Evolutionary conservation across 2,888 invertebrate species (phyloP).

Genomic region (Lobophora halterata): DNA sequence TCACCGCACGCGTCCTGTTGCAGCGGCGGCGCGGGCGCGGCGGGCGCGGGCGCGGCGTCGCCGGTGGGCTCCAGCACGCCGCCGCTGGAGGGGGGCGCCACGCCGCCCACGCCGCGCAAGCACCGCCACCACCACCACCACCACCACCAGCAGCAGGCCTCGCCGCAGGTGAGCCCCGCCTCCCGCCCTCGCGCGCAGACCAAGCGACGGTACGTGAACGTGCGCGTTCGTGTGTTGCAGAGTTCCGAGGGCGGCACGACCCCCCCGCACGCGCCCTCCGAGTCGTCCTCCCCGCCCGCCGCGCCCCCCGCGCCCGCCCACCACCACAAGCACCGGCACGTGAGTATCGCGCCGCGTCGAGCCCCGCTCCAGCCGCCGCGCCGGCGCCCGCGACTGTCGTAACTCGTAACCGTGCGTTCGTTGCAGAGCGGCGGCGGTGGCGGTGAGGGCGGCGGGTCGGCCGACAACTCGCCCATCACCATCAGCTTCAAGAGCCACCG

Average conservation of each 20-base stretch:
- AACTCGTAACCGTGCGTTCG: constrained; percentile 10
- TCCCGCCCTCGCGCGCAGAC: too few relatives aligned
- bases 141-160: constrained; percentile 20
- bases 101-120: constrained; percentile 22
- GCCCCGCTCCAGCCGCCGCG: too few relatives aligned
- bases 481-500: constrained; percentile 60
- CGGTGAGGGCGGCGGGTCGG: constrained; percentile 35
- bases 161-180: constrained; percentile 1
- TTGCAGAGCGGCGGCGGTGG: constrained; percentile 7
- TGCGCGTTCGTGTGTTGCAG: constrained; percentile 9
- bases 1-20: neutral
- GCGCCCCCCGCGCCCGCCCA: constrained; percentile 17
- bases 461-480: constrained; percentile 58
- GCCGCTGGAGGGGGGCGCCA: constrained; percentile 6
- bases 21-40: constrained; percentile 26
- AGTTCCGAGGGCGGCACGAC: constrained; percentile 16
- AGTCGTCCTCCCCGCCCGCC: constrained; percentile 28
- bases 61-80: constrained; percentile 15
- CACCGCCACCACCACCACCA: constrained; percentile 22
- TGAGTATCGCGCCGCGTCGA: neutral
- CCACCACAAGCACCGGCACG: constrained; percentile 22
- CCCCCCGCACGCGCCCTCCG: constrained; percentile 21
- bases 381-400: too few relatives aligned
- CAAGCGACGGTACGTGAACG: too few relatives aligned
- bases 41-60: constrained; percentile 2